Evolutionary conservation across 2,113 vertebrate genomes (phyloP), one percentile per base, ranked within the genome.

Genomic region (Cyprinodon brontotheroides): DNA sequence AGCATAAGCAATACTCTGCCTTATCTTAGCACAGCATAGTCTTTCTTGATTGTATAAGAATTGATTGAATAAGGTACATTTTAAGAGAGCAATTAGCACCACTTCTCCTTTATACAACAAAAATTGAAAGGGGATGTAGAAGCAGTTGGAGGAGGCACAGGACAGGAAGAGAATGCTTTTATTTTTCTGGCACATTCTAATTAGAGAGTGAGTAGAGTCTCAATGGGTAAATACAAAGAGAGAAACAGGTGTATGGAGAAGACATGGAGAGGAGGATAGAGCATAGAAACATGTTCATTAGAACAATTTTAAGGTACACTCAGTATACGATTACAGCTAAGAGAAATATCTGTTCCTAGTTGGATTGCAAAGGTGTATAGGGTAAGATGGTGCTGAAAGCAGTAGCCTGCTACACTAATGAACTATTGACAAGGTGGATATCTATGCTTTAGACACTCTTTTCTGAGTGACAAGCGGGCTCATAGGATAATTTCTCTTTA

Each of bases 121-220:
- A 53, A 83, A 78, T 83, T 59, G 74, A 66, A 69, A 65, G 37
- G 72, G 72, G 69, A 65, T 72, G 61, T 7, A 78, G 63, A 87
- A 79, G 79, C 15, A 14, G 10, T 50, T 50, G 71, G 66, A 80
- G 72, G 72, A 78, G 66, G 70, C 65, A 77, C 73, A 78, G 77
- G 81, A 89, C 10, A 61, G 22, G 61, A 82, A 90, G 74, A 72
- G 70, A 71, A 81, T 67, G 64, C 69, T 57, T 88, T 86, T 89
- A 78, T 88, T 86, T 88, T 87, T 75, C 75, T 85, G 78, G 83
- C 84, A 90, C 74, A 62, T 72, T 90, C 84, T 92, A 91, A 94
- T 93, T 92, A 93, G 92, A 82, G 85, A 89, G 90, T 93, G 93
- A 90, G 87, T 77, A 74, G 91, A 93, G 93, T 94, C 72, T 74